Evolutionary conservation across 1,140 invertebrate genomes (phyloP), one percentile per base, ranked within the genome.

Genomic region (Drosophila ficusphila): DNA sequence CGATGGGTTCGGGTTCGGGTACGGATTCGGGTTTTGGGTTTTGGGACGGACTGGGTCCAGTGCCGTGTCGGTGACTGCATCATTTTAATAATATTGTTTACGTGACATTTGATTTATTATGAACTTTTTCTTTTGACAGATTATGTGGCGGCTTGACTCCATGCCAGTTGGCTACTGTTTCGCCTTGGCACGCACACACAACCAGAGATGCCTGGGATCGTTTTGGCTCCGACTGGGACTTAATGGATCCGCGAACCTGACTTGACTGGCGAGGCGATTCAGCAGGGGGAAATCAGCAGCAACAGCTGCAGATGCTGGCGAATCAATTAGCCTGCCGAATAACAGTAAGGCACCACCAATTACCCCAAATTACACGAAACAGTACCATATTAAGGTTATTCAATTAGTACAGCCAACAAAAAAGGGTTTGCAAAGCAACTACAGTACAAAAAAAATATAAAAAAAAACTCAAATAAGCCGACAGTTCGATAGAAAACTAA

Each of bases 41-140:
- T 16, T 18, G 54, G 42, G 21, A 36, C 48, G 48, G 12, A 11
- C 33, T 16, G 19, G 9, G 33, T 16, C 16, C 29, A 11, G 14
- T 44, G 53, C 48, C 53, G 44, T 49, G 49, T 76, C 54, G 72
- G 47, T 82, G 78, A 82, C 78, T 82, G 73, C 78, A 83, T 83
- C 76, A 75, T 82, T 82, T 89, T 89, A 88, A 89, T 79, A 89
- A 89, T 89, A 89, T 89, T 89, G 83, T 89, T 89, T 89, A 89
- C 85, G 85, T 89, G 85, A 89, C 85, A 89, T 82, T 89, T 89
- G 85, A 89, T 89, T 89, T 89, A 89, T 89, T 89, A 79, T 89
- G 85, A 82, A 82, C 78, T 82, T 79, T 83, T 89, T 67, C 79
- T 89, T 89, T 89, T 89, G 83, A 89, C 85, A 89, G 83, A 89